A percentile compares a stretch with the other conserved stretches of the same genome.
Conservation (phyloP, 2,113 vertebrate genomes). For the Acrocephalus kingi region DNA sequence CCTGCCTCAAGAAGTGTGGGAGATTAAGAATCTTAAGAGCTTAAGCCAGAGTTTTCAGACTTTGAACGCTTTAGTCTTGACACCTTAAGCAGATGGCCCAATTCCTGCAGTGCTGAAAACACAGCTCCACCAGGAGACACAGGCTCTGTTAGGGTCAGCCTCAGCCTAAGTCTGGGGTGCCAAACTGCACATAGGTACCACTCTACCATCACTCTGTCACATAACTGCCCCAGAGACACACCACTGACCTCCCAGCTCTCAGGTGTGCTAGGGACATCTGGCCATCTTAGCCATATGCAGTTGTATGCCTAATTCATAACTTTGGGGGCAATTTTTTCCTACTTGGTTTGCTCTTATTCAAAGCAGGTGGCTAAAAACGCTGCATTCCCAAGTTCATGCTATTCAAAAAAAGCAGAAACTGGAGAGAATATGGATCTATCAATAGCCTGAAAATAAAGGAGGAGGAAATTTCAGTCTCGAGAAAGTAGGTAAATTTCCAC, state of each 20-base stretch:
- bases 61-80: background rate
- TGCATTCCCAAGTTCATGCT: background rate
- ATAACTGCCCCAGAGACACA: background rate
- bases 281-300: background rate
- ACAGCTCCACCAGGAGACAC: background rate
- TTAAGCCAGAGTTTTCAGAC: background rate
- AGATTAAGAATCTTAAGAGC: background rate
- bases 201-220: background rate
- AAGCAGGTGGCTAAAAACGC: background rate
- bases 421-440: background rate
- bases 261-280: background rate
- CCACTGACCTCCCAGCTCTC: background rate
- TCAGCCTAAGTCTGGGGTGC: background rate
- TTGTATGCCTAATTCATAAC: background rate
- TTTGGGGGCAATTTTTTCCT: background rate
- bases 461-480: background rate
- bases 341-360: background rate
- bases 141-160: background rate
- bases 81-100: background rate
- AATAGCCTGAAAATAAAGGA: background rate
- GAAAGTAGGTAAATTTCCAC: slow-evolving; percentile 4
- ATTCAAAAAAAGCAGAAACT: background rate
- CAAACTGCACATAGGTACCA: background rate
- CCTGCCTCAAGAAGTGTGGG: background rate
- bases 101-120: background rate